phyloP scores from a whole-genome alignment of 2,888 invertebrate species.

The Hecatera dysodea region DNA sequence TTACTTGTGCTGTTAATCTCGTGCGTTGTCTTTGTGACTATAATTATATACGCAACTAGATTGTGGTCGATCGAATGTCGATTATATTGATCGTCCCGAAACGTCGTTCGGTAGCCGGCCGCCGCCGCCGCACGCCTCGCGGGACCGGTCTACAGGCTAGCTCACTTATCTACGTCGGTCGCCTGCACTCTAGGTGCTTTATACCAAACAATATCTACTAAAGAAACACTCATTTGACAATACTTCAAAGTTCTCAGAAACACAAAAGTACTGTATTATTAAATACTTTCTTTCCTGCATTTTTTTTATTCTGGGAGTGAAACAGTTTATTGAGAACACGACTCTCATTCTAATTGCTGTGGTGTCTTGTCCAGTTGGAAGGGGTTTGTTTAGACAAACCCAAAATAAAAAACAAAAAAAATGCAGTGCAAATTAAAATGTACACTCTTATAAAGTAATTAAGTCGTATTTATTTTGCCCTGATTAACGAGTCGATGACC shows the following conservation, averaged over 20 bases:
- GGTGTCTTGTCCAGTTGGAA: background rate
- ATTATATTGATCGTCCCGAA: too few relatives aligned
- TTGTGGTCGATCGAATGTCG: slow-evolving; percentile 4
- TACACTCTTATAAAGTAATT: background rate
- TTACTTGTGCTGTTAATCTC: slow-evolving; percentile 14
- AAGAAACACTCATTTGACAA: background rate
- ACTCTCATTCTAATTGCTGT: background rate
- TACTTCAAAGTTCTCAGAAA: too few relatives aligned
- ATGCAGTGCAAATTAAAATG: too few relatives aligned
- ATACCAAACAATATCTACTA: background rate
- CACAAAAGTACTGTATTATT: background rate
- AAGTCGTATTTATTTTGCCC: background rate
- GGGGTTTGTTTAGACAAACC: background rate
- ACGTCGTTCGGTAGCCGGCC: too few relatives aligned
- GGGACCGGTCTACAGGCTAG: too few relatives aligned
- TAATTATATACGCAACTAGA: background rate
- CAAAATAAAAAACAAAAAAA: too few relatives aligned
- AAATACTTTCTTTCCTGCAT: background rate
- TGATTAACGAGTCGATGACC: background rate
- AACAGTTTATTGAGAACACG: slow-evolving; percentile 3
- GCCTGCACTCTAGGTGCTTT: slow-evolving; percentile 3
- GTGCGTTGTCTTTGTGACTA: slow-evolving; percentile 4
- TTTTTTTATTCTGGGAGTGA: background rate
- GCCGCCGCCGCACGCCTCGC: too few relatives aligned
- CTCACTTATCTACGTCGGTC: background rate